Evolutionary conservation across 2,797 vertebrate genomes (phyloP), one percentile per base, ranked within the genome.

Genomic region (Tenualosa thibaudeaui): DNA sequence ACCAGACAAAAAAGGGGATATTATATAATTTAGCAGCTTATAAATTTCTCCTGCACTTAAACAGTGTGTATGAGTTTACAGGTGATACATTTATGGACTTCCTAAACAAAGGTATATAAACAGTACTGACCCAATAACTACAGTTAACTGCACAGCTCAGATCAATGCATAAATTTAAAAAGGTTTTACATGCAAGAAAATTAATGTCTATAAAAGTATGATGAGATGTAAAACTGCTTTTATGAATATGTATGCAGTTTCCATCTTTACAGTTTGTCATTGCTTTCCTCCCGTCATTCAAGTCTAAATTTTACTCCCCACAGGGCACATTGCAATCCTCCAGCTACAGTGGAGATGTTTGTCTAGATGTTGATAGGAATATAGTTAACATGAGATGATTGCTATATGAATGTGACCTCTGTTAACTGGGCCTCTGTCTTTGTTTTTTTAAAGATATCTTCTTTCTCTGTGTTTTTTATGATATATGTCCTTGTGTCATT

Each of bases 171-270:
- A 37, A 17, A 22, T 46, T 78, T 46, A 46, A 19, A 19, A n/a
- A 58, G 1, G 37, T 75, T 43, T 19, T 37, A 78, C 19, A 22
- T 46, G 68, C 17, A 15, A 22, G 71, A 46, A 43, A 46, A 4
- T 46, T 4, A 46, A 78, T 78, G 37, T 78, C 9, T 7, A 19
- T 46, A 22, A 40, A 78, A 22, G 19, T 43, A 15, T 17, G 40
- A 78, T 46, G 71, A 43, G 71, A 19, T 71, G 68, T 71, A 15
- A 8, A 78, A 46, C 71, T 46, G 37, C 71, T 78, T 43, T 43
- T 46, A 78, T 78, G 40, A 78, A 46, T 78, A 78, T 78, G 71
- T 78, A 71, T 71, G 26, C 31, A 46, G 68, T 31, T 71, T 71
- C 65, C 68, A 75, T 75, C 40, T 22, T 43, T 78, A 46, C 17